These are phyloP conservation scores for Cerastoderma edule DNA, from an alignment of 2,888 invertebrate species.

Conservation along the genomic window DNA sequence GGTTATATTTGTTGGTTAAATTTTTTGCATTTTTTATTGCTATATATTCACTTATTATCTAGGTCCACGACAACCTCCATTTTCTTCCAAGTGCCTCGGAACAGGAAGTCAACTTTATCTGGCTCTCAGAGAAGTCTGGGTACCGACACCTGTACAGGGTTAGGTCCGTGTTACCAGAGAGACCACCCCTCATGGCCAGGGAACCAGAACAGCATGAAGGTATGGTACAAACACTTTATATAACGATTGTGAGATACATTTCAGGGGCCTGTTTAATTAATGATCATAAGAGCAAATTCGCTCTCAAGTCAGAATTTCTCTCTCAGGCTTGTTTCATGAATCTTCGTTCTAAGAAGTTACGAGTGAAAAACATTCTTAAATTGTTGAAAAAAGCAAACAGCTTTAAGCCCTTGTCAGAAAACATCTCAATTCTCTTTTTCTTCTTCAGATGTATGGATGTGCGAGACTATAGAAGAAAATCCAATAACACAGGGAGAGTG, in stretches of 20 bases:
- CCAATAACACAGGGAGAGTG: constrained; percentile 95
- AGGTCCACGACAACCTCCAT: constrained; percentile 92
- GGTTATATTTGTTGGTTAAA: too few species aligned
- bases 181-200: not conserved
- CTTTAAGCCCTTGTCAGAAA: too few species aligned
- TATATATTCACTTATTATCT: too few species aligned
- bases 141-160: constrained; percentile 91
- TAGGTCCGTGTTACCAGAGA: constrained; percentile 57
- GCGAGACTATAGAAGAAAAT: constrained; percentile 50
- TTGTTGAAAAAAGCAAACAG: too few species aligned
- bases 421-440: too few species aligned
- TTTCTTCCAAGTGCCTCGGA: constrained; percentile 87
- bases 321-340: too few species aligned
- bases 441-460: constrained; percentile 48
- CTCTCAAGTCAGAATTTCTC: too few species aligned
- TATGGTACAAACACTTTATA: not conserved
- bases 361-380: too few species aligned
- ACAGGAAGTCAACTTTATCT: constrained; percentile 89
- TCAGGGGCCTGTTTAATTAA: not conserved
- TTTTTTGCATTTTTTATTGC: too few species aligned
- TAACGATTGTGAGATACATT: not conserved
- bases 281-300: not conserved
- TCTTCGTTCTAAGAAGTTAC: too few species aligned
- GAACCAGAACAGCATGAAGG: constrained; percentile 29
- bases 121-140: constrained; percentile 96